These are phyloP conservation scores for Rhysida immarginata DNA, from an alignment of 1,140 invertebrate genomes.

Conservation along the genomic window DNA sequence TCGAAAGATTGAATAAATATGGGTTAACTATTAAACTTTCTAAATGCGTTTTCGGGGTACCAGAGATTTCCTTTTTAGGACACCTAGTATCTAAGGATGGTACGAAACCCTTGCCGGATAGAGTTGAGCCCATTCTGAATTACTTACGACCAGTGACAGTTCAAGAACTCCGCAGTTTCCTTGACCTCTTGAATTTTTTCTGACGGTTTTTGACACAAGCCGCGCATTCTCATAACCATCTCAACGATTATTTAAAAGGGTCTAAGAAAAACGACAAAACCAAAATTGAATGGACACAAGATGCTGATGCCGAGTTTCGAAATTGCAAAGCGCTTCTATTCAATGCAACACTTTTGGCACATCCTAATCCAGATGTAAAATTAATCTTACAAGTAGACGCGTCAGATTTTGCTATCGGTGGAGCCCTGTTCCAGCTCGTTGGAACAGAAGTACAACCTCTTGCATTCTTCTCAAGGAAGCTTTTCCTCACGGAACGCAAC, in stretches of 20 bases:
- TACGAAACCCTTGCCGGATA: neutral
- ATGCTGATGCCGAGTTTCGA: neutral
- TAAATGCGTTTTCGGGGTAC: conserved; percentile 7
- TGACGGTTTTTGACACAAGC: conserved; percentile 1
- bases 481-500: neutral
- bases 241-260: neutral
- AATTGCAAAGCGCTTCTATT: neutral
- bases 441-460: too few relatives aligned
- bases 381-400: too few relatives aligned
- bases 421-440: too few relatives aligned
- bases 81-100: neutral
- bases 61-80: conserved; percentile 9
- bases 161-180: neutral
- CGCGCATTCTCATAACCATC: neutral
- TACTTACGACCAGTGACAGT: neutral
- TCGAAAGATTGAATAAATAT: conserved; percentile 12
- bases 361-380: neutral
- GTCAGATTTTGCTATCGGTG: neutral
- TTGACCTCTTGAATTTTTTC: conserved; percentile 6
- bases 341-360: too few relatives aligned
- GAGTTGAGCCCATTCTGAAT: neutral
- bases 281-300: neutral
- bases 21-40: conserved; percentile 8
- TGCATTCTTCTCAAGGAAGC: conserved; percentile 5
- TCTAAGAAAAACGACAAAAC: neutral